A percentile compares a stretch with the other conserved stretches of the same genome.
Evolutionary conservation across 1,140 invertebrate genomes (phyloP).

Genomic region (Ceratina calcarata): DNA sequence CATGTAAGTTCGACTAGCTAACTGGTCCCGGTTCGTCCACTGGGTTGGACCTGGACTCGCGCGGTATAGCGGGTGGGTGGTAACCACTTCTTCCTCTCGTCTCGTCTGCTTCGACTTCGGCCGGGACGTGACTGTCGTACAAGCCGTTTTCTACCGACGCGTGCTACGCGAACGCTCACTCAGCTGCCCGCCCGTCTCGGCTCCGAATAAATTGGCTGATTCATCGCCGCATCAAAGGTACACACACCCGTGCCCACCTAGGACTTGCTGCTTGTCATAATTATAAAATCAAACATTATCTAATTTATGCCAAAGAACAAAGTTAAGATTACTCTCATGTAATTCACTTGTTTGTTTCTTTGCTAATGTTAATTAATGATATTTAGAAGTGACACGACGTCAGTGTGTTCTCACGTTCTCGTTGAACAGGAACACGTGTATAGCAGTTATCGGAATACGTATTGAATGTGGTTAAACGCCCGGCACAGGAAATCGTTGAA

Average conservation of each 20-base stretch:
- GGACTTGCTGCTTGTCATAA: neutral
- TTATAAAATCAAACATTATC: neutral
- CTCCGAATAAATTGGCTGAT: constrained; percentile 74
- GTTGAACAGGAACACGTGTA: too few relatives aligned
- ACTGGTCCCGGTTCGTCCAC: constrained; percentile 17
- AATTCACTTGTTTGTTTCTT: too few relatives aligned
- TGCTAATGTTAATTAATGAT: too few relatives aligned
- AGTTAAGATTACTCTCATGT: too few relatives aligned
- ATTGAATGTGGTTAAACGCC: constrained; percentile 20
- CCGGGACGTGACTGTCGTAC: constrained; percentile 54
- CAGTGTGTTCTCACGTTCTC: too few relatives aligned
- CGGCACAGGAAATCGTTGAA: constrained; percentile 66
- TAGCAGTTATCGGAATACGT: constrained; percentile 9
- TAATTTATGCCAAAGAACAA: too few relatives aligned
- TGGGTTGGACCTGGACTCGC: constrained; percentile 20
- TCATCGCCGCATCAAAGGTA: constrained; percentile 61
- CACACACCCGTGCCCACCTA: constrained; percentile 40
- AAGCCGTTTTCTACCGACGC: constrained; percentile 39
- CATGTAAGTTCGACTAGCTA: constrained; percentile 35
- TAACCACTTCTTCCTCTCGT: constrained; percentile 58
- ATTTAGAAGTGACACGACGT: too few relatives aligned
- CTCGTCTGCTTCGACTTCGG: constrained; percentile 28
- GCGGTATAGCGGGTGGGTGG: constrained; percentile 61
- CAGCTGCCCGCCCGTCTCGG: constrained; percentile 15
- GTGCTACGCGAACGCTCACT: constrained; percentile 32